Evolutionary conservation across 2,888 invertebrate genomes (phyloP).

Genomic region (Diogma glabrata): DNA sequence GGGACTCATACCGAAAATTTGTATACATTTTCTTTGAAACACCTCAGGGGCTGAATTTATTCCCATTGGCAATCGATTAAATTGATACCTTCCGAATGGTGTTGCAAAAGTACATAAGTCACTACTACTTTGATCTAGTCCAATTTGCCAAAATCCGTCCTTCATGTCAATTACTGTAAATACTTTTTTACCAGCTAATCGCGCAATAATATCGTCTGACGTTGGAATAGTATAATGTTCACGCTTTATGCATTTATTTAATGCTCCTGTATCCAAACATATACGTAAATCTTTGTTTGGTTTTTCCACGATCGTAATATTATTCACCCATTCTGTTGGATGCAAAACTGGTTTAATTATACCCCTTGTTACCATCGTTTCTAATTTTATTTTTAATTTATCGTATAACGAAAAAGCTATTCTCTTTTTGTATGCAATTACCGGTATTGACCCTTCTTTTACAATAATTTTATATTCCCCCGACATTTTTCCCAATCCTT

Average conservation of each 20-base stretch:
- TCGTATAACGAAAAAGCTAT: background rate
- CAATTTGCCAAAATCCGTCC: conserved; percentile 19
- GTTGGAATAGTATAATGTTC: conserved; percentile 24
- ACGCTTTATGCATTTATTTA: conserved; percentile 22
- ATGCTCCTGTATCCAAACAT: conserved; percentile 21
- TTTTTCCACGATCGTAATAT: conserved; percentile 21
- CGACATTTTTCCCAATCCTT: background rate
- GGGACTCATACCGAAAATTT: conserved; percentile 15
- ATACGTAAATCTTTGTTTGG: conserved; percentile 18
- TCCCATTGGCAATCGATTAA: conserved; percentile 16
- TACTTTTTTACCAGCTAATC: too few species aligned
- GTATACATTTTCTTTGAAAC: conserved; percentile 14
- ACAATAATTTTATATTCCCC: background rate
- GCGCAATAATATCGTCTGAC: too few species aligned
- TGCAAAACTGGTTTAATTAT: conserved; percentile 20
- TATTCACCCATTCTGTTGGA: conserved; percentile 21
- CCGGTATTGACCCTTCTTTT: background rate
- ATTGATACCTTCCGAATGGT: conserved; percentile 17
- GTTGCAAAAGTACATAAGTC: conserved; percentile 21
- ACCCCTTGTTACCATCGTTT: conserved; percentile 13
- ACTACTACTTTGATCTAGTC: conserved; percentile 13
- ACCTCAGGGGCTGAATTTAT: conserved; percentile 14
- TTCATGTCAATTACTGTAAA: conserved; percentile 18
- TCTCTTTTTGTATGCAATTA: background rate
- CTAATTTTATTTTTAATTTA: background rate